phyloP scores from a whole-genome alignment of 1,140 invertebrate species.

The Caenorhabditis elegans region DNA sequence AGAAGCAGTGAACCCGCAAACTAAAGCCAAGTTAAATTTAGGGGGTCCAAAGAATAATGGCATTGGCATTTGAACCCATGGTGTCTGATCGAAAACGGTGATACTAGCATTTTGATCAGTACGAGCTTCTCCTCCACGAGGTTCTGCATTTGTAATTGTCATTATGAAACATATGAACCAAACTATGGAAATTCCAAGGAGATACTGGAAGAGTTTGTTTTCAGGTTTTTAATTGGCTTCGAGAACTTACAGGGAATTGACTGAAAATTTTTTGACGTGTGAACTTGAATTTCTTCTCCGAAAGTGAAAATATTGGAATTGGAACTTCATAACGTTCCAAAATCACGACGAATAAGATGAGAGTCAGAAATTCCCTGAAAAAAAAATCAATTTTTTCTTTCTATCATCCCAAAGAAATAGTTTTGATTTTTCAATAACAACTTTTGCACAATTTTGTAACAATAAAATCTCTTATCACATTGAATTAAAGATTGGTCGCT shows the following conservation, averaged over 20 bases:
- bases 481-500: neutral
- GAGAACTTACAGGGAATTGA: conserved; percentile 55
- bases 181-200: conserved; percentile 58
- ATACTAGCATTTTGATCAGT: conserved; percentile 57
- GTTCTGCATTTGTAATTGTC: conserved; percentile 53
- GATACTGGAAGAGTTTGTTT: conserved; percentile 49
- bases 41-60: conserved; percentile 67
- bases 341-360: conserved; percentile 18
- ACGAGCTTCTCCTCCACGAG: conserved; percentile 55
- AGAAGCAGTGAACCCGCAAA: conserved; percentile 68
- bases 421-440: too few relatives aligned
- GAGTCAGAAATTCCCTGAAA: conserved; percentile 35
- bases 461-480: neutral
- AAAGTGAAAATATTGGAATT: conserved; percentile 5
- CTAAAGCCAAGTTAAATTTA: conserved; percentile 63
- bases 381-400: neutral
- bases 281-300: neutral
- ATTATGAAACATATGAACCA: conserved; percentile 60
- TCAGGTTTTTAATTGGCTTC: neutral
- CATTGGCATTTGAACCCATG: conserved; percentile 60
- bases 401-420: too few relatives aligned
- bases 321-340: conserved; percentile 37
- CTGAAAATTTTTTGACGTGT: conserved; percentile 57
- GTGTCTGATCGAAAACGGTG: conserved; percentile 53
- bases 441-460: neutral